Percentiles rank a stretch among this genome's conserved stretches.
phyloP scores from a whole-genome alignment of 2,797 vertebrate genomes.

The Lateolabrax maculatus region DNA sequence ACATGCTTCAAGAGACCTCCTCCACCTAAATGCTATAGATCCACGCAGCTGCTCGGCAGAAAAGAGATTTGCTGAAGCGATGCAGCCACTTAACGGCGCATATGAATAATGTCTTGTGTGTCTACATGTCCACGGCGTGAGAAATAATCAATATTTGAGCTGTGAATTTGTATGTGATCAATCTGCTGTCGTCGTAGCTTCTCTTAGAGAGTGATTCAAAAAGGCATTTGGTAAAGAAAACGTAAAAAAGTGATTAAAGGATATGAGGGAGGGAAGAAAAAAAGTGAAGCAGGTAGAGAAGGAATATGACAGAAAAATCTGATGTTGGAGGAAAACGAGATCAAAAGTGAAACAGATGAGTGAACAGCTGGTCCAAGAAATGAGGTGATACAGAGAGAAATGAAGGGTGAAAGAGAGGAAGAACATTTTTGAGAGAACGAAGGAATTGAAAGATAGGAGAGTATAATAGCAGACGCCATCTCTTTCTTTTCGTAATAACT shows the following conservation, averaged over 20 bases:
- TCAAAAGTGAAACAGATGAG: conserved; percentile 77
- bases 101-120: conserved; percentile 51
- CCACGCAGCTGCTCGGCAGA: conserved; percentile 31
- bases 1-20: conserved; percentile 71
- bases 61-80: conserved; percentile 20
- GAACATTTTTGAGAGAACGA: conserved; percentile 58
- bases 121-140: conserved; percentile 9
- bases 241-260: neutral
- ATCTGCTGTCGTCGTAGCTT: conserved; percentile 4
- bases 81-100: conserved; percentile 49
- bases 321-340: conserved; percentile 43
- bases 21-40: conserved; percentile 76
- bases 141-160: conserved; percentile 53
- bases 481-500: conserved; percentile 48
- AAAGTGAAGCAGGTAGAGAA: conserved; percentile 19
- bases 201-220: conserved; percentile 13
- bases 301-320: conserved; percentile 38
- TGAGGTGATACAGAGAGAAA: conserved; percentile 61
- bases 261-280: neutral
- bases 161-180: conserved; percentile 32
- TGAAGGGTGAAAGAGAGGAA: conserved; percentile 60
- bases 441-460: conserved; percentile 42
- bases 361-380: conserved; percentile 76
- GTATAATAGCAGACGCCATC: conserved; percentile 36
- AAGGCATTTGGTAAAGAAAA: conserved; percentile 17